phyloP scores from a whole-genome alignment of 2,797 vertebrate genomes.

The Lemur catta region DNA sequence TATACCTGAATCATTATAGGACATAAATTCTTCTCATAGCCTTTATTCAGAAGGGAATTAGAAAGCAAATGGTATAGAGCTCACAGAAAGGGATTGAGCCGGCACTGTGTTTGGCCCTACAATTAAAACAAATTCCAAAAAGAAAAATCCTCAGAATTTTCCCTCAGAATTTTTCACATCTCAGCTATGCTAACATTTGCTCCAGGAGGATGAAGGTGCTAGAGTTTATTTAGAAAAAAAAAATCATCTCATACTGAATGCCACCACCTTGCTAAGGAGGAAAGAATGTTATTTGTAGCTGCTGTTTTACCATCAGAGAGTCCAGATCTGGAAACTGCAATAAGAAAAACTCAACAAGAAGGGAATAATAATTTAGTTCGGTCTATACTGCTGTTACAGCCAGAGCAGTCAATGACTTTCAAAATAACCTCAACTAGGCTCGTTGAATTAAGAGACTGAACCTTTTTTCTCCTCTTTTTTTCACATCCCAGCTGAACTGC shows the following conservation, averaged over 20 bases:
- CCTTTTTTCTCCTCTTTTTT: not conserved
- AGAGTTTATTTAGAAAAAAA: constrained; percentile 34
- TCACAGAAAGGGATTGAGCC: not conserved
- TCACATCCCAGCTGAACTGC: not conserved
- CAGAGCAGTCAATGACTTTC: not conserved
- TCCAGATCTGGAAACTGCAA: constrained; percentile 26
- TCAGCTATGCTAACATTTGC: constrained; percentile 23
- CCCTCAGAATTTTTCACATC: not conserved
- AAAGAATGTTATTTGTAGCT: not conserved
- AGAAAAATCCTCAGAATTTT: not conserved
- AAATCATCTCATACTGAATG: not conserved
- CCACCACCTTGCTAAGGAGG: constrained; percentile 30
- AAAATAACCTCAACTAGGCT: not conserved
- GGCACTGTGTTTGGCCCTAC: not conserved
- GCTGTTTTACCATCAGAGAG: not conserved
- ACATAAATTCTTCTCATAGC: not conserved
- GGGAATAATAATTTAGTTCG: not conserved
- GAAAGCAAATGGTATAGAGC: not conserved
- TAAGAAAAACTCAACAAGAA: constrained; percentile 30
- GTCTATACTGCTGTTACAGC: not conserved
- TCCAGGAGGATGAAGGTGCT: not conserved
- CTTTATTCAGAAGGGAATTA: not conserved
- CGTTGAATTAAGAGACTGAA: constrained; percentile 33
- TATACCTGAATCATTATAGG: not conserved
- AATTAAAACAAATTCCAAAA: not conserved